Percentiles rank a stretch among this genome's conserved stretches.
Conservation (phyloP, 2,888 invertebrate genomes). For the Alcis repandata region DNA sequence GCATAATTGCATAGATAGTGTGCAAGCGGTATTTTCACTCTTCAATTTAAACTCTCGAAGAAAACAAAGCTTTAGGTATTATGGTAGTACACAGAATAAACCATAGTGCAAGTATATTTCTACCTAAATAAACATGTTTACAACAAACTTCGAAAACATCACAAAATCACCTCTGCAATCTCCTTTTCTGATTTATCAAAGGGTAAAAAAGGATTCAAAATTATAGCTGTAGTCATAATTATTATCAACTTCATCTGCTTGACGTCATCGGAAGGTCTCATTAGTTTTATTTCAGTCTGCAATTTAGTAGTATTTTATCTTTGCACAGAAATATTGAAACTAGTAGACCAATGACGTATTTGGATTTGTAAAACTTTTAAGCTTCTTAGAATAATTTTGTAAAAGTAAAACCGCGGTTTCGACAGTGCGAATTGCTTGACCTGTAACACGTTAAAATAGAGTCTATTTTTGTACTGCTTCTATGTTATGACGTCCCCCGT, state of each 20-base stretch:
- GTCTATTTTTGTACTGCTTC: conserved; percentile 17
- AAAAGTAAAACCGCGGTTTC: conserved; percentile 8
- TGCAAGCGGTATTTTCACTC: no score
- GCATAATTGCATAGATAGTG: no score
- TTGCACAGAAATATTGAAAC: conserved; percentile 25
- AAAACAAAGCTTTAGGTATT: no score
- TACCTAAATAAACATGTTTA: neutral
- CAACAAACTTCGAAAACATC: conserved; percentile 1
- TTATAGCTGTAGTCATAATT: neutral
- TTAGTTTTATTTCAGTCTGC: conserved; percentile 7
- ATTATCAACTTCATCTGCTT: conserved; percentile 1
- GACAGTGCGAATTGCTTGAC: neutral
- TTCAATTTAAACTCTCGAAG: no score
- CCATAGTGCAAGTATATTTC: no score
- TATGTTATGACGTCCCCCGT: conserved; percentile 7
- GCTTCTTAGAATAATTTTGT: conserved; percentile 29
- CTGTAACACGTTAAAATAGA: neutral
- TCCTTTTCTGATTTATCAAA: neutral
- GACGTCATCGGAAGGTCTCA: conserved; percentile 12
- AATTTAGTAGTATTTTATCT: conserved; percentile 10
- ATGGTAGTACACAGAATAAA: no score
- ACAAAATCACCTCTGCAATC: neutral
- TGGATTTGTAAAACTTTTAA: conserved; percentile 1
- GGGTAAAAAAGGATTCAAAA: conserved; percentile 9
- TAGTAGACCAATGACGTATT: conserved; percentile 24